A percentile compares a stretch with the other conserved stretches of the same genome.
These are phyloP conservation scores for Heterodera schachtii DNA, from an alignment of 1,140 invertebrate species.

Conservation along the genomic window DNA sequence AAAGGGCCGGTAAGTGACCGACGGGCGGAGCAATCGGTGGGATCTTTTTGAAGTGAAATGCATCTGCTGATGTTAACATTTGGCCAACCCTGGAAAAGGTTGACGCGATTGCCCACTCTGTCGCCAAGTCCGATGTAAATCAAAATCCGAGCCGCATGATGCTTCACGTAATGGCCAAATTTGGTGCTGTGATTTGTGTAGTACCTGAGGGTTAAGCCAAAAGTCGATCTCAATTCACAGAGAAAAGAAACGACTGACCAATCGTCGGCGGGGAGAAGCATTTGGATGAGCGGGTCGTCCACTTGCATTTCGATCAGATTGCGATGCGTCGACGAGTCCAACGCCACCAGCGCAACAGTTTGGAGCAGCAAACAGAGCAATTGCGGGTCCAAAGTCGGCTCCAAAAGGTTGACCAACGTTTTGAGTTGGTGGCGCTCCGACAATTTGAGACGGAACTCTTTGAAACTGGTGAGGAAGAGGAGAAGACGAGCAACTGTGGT, in stretches of 20 bases:
- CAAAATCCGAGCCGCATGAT: constrained; percentile 74
- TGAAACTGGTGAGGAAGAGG: constrained; percentile 71
- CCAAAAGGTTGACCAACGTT: constrained; percentile 59
- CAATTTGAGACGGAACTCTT: constrained; percentile 57
- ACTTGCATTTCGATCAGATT: constrained; percentile 72
- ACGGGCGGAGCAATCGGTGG: background rate
- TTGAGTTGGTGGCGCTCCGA: constrained; percentile 56
- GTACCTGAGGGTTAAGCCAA: constrained; percentile 66
- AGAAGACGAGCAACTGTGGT: constrained; percentile 71
- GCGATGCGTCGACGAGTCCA: constrained; percentile 71
- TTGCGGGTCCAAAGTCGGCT: constrained; percentile 69
- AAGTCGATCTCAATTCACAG: too few species aligned
- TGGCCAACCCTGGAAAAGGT: constrained; percentile 68
- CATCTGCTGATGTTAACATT: background rate
- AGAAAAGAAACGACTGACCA: constrained; percentile 66
- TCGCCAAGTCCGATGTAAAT: constrained; percentile 72
- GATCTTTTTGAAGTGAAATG: background rate
- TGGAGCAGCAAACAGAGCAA: constrained; percentile 75
- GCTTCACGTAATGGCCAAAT: constrained; percentile 75
- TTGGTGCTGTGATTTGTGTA: constrained; percentile 77
- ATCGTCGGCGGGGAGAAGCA: constrained; percentile 76
- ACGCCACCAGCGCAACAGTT: constrained; percentile 72
- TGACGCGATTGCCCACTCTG: constrained; percentile 69
- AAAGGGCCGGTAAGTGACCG: background rate
- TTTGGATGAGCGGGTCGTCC: constrained; percentile 73